Evolutionary conservation across 2,888 invertebrate species (phyloP), one percentile per base, ranked within the genome.

Genomic region (Hetaerina titia): DNA sequence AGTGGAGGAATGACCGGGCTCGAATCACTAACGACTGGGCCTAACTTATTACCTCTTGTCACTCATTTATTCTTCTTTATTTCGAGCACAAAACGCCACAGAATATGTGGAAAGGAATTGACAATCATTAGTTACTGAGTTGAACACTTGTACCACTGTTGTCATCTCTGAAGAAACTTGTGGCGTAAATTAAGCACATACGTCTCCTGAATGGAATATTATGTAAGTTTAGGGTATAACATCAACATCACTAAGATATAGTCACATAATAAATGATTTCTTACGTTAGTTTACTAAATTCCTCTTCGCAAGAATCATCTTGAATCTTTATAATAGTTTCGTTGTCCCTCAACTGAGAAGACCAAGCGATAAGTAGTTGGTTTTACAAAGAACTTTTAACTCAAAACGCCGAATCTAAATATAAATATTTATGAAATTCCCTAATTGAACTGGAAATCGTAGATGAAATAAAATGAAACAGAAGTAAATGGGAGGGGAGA

Each of bases 41-140:
- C 64, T 90, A 90, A 74, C 45, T 92, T 69, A 92, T 92, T 92
- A 81, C 56, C 92, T 56, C 89, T 56, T 92, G 92, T 92, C 92
- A 92, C 92, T 92, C 92, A 74, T 92, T 69, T 92, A 25, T 69
- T 45, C 19, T 45, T 92, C 45, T 69, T 92, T 89, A 57, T 92
- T 92, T 92, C 22, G 92, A 63, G 31, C 63, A 56, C 56, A 56
- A 19, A 81, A 81, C 11, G 81, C 31, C 31, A 15, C 8, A 81
- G 81, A 31, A 31, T 31, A 81, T 15, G 31, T 81, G 81, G 81
- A 81, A 2, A 45, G 81, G 81, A 31, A 81, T 81, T 11, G 25
- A 81, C 7, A 31, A n/a, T 81, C 81, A 81, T 81, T 81, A 81
- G 81, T 81, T 31, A 81, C n/a, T 31, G 31, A 31, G 25, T 6